A percentile compares a stretch with the other conserved stretches of the same genome.
Evolutionary conservation across 2,113 vertebrate species (phyloP).

Genomic region (Chaetura pelagica): DNA sequence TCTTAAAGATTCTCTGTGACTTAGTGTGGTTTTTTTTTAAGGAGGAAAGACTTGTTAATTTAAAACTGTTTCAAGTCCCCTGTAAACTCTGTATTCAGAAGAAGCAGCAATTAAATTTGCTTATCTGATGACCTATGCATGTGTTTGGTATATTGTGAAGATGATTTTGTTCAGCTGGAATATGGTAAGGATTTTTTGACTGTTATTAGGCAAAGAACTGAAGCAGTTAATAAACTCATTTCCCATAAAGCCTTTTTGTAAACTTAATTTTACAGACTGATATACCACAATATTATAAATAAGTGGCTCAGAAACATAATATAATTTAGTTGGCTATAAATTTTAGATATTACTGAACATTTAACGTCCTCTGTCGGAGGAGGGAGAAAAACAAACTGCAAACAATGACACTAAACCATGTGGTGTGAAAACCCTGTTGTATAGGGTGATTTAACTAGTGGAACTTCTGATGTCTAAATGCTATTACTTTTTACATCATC

Average conservation of each 20-base stretch:
- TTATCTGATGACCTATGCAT: background rate
- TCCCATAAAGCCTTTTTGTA: background rate
- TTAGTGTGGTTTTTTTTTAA: background rate
- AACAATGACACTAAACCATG: background rate
- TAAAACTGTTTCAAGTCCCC: background rate
- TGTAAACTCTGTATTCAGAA: background rate
- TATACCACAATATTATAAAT: background rate
- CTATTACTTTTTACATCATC: background rate
- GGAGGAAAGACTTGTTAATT: background rate
- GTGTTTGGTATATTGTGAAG: background rate
- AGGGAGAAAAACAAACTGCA: background rate
- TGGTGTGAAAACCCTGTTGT: background rate
- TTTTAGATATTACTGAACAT: background rate
- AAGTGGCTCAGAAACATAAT: background rate
- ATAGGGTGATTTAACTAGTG: background rate
- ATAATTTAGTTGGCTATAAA: background rate
- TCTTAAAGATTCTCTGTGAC: background rate
- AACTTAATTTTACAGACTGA: background rate
- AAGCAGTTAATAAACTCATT: background rate
- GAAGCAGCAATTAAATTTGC: background rate
- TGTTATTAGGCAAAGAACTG: background rate
- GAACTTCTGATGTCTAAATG: background rate
- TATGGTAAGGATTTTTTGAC: background rate
- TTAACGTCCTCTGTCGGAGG: background rate
- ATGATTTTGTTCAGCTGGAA: background rate